phyloP scores from a whole-genome alignment of 2,113 vertebrate species.

The Megalops atlanticus region DNA sequence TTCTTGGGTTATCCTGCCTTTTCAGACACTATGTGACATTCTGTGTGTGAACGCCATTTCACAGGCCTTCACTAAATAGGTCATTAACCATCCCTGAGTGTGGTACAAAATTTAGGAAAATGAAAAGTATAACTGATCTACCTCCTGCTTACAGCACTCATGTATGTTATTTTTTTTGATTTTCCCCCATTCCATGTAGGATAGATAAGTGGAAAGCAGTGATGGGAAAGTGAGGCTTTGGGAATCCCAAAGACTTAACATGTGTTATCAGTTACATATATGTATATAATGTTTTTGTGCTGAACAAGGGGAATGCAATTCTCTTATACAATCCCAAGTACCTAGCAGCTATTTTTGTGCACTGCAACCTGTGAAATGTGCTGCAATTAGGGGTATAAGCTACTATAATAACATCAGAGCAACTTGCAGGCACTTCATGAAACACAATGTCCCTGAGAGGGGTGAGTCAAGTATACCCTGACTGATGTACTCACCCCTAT shows the following conservation, averaged over 20 bases:
- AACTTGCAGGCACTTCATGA: too few species aligned
- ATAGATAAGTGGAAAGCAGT: neutral
- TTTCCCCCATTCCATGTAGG: neutral
- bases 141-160: neutral
- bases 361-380: too few species aligned
- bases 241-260: neutral
- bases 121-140: neutral
- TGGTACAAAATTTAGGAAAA: neutral
- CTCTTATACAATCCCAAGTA: too few species aligned
- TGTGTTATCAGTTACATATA: neutral
- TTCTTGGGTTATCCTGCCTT: neutral
- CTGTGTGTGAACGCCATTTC: neutral
- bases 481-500: too few species aligned
- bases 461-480: too few species aligned
- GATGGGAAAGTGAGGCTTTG: neutral
- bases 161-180: neutral
- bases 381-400: too few species aligned
- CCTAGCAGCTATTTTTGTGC: too few species aligned
- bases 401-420: too few species aligned
- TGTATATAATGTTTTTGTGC: too few species aligned
- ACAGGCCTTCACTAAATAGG: neutral
- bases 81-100: neutral
- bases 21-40: neutral
- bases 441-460: too few species aligned
- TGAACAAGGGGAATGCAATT: too few species aligned